Base-by-base conservation (phyloP, 2,888 invertebrate species). In the Caenorhabditis sp. region DNA sequence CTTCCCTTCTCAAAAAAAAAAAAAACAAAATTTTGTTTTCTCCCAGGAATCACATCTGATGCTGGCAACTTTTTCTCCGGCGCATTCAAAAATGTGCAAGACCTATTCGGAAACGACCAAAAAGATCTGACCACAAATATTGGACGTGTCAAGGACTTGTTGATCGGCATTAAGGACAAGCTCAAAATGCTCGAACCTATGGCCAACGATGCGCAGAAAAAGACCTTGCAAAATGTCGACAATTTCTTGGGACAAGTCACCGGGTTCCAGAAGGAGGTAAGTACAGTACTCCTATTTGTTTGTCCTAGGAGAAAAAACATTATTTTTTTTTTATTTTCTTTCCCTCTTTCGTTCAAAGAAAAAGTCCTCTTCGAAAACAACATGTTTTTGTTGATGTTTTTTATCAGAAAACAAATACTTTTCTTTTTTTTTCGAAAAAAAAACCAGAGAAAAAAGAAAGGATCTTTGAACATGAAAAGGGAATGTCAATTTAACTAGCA, bases 81-180 rank as follows among this genome's bases (percentile, higher is more conserved):
- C n/a, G 56, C 70, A 49, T 83, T 77, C 76, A 62, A 77, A 23
- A 67, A 67, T 43, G 77, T 77, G 31, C 78, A 81, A 61, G 78
- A 80, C 36, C 75, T 83, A 54, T 77, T 81, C 65, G 74, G 81
- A 36, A 68, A 67, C 50, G 63, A 69, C 57, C 78, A 81, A 64
- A 69, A 31, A 79, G 78, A 77, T 21, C 62, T 83, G 49, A 71
- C 70, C n/a, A 72, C 66, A 53, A 83, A 83, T 61, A 69, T 82
- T 49, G 69, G 78, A 59, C 57, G 77, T n/a, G 78, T 81, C 26
- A 80, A 76, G 69, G 81, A 81, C 31, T 69, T 83, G 21, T 73
- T 83, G 59, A 68, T 59, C 36, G 76, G 76, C 27, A 54, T 83
- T 62, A 81, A 83, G 73, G 80, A 79, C 56, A 82, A 83, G 71